A percentile compares a stretch with the other conserved stretches of the same genome.
Conservation (phyloP, 2,888 invertebrate genomes). For the Drepana falcataria region DNA sequence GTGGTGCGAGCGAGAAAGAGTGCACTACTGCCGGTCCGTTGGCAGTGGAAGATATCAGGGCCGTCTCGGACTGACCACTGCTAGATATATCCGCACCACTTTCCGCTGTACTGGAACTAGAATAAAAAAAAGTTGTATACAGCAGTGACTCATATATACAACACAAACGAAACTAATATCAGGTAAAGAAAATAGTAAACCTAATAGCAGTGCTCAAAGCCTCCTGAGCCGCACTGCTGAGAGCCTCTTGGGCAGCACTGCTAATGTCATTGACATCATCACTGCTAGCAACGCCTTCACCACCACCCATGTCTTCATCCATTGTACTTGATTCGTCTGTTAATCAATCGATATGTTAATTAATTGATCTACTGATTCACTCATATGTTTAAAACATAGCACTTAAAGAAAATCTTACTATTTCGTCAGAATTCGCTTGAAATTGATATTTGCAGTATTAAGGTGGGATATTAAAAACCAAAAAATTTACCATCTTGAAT, state of each 20-base stretch:
- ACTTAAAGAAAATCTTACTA: no score
- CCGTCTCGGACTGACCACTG: constrained; percentile 62
- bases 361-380: no score
- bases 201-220: constrained; percentile 66
- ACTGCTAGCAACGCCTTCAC: constrained; percentile 72
- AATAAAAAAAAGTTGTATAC: not conserved
- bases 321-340: constrained; percentile 73
- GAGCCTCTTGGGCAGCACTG: constrained; percentile 64
- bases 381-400: not conserved
- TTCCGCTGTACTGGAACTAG: constrained; percentile 71
- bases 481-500: constrained; percentile 55
- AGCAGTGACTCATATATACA: not conserved
- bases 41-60: constrained; percentile 65
- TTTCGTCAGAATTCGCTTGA: no score
- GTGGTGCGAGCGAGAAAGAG: constrained; percentile 58
- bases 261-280: constrained; percentile 74
- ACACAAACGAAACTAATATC: not conserved
- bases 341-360: not conserved
- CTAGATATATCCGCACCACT: constrained; percentile 66
- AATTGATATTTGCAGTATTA: no score
- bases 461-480: no score
- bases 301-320: constrained; percentile 74
- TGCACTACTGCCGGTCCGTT: constrained; percentile 62
- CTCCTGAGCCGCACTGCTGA: constrained; percentile 67
- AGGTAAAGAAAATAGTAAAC: constrained; percentile 25